Base-by-base conservation (phyloP, 2,888 invertebrate genomes). In the Drosophila paranaensis region DNA sequence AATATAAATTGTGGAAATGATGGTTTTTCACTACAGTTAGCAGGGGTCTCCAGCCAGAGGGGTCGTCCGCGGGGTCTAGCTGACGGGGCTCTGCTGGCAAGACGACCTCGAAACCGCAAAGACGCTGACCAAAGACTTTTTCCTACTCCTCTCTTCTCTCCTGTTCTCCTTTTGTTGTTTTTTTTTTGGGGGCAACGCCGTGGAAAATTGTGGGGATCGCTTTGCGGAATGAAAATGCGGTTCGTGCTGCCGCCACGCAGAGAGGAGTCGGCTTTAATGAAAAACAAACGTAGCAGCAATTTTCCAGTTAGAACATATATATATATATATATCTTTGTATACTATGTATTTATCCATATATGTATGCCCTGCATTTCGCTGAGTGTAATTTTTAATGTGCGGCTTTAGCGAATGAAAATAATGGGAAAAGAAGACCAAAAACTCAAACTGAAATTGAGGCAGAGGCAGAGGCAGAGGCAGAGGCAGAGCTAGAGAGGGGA, bases 1-100 rank as follows among this genome's bases (percentile, higher is more conserved):
- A 91, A 90, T 92, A 92, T 92, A 92, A 92, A 92, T 92, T 92
- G 92, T 92, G 90, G 88, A 92, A 92, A 92, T 92, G 92, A 92
- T 92, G 91, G 90, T 91, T 90, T 86, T 89, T 87, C 82, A 57
- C 63, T 54, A 67, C 67, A 67, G 55, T 43, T 43, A n/a, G 33
- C 5, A 3, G 42, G 5, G 42, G 40, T 27, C 11, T 8, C n/a
- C 2, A 0, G 40, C n/a, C 2, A 0, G 40, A 3, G 40, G 33
- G 48, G 45, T 25, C 45, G 13, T 6, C 20, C 2, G 9, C 33
- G 14, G 25, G 46, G 9, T 13, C 53, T 54, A 11, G 37, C 20
- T n/a, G n/a, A n/a, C n/a, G n/a, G n/a, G n/a, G n/a, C n/a, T n/a
- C n/a, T n/a, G n/a, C 27, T 14, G 42, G 46, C 30, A 20, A 45